phyloP scores from a whole-genome alignment of 1,140 invertebrate genomes.

The Phthorimaea operculella region DNA sequence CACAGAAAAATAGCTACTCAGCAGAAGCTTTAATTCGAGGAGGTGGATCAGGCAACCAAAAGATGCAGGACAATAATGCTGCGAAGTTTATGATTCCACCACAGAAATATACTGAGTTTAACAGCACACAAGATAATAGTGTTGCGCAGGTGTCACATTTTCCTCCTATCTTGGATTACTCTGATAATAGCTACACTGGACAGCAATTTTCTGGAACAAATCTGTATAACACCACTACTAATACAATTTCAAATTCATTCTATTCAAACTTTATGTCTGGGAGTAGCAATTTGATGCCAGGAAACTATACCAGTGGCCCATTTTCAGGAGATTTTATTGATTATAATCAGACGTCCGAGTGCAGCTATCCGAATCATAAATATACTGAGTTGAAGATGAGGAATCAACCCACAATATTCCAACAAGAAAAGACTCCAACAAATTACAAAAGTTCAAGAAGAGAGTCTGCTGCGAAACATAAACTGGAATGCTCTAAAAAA shows the following conservation, averaged over 20 bases:
- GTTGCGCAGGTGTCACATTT: constrained; percentile 62
- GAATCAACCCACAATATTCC: constrained; percentile 35
- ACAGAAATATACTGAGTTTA: constrained; percentile 54
- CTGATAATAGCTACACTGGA: constrained; percentile 47
- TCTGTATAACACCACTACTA: constrained; percentile 56
- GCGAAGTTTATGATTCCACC: constrained; percentile 42
- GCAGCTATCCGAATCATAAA: constrained; percentile 55
- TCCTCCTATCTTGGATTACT: constrained; percentile 55
- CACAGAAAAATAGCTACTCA: constrained; percentile 59
- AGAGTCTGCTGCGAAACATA: constrained; percentile 54
- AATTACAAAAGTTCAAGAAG: constrained; percentile 47
- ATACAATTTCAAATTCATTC: constrained; percentile 61
- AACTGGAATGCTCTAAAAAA: constrained; percentile 60
- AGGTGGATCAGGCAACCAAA: constrained; percentile 51
- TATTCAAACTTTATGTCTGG: constrained; percentile 59
- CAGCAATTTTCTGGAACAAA: constrained; percentile 57
- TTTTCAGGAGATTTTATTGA: constrained; percentile 56
- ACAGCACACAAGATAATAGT: constrained; percentile 39
- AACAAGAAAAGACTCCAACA: constrained; percentile 42
- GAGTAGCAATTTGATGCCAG: constrained; percentile 47
- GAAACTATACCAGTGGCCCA: constrained; percentile 46
- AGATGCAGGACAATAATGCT: constrained; percentile 38
- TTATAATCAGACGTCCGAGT: constrained; percentile 53
- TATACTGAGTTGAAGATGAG: constrained; percentile 56
- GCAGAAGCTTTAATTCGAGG: constrained; percentile 56